A percentile compares a stretch with the other conserved stretches of the same genome.
These are phyloP conservation scores for Pachycephus smyrnensis DNA, from an alignment of 2,888 invertebrate species.

Conservation along the genomic window DNA sequence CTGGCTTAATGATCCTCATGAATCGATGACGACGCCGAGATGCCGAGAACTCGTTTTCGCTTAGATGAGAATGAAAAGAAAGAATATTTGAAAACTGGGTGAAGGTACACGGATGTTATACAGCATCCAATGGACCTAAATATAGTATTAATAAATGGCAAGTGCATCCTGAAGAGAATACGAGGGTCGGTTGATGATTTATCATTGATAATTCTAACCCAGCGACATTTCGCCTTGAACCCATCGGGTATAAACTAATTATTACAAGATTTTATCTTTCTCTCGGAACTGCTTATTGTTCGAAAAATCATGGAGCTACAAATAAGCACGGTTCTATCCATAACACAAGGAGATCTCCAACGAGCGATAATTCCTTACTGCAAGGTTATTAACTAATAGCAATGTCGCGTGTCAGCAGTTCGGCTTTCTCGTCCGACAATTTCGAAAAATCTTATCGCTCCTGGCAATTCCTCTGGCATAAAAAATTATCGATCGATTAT, in stretches of 20 bases:
- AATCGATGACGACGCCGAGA: background rate
- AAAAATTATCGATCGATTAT: too few relatives aligned
- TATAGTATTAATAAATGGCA: background rate
- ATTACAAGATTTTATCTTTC: background rate
- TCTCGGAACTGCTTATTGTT: background rate
- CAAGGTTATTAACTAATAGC: too few relatives aligned
- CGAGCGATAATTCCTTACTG: background rate
- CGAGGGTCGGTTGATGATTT: background rate
- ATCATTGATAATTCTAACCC: background rate
- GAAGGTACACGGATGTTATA: background rate
- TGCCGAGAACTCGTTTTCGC: background rate
- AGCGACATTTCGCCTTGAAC: background rate
- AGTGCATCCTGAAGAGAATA: background rate
- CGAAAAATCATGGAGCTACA: background rate
- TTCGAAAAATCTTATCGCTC: background rate
- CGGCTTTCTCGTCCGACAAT: too few relatives aligned
- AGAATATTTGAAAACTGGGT: background rate
- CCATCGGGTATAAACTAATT: background rate
- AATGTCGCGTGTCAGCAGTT: too few relatives aligned
- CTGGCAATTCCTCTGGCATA: too few relatives aligned
- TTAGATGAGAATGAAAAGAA: background rate
- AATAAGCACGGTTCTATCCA: background rate
- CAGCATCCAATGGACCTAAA: background rate
- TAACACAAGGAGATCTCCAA: background rate
- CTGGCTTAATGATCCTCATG: background rate